These are phyloP conservation scores for Odontothrips loti DNA, from an alignment of 2,888 invertebrate genomes.

Conservation along the genomic window DNA sequence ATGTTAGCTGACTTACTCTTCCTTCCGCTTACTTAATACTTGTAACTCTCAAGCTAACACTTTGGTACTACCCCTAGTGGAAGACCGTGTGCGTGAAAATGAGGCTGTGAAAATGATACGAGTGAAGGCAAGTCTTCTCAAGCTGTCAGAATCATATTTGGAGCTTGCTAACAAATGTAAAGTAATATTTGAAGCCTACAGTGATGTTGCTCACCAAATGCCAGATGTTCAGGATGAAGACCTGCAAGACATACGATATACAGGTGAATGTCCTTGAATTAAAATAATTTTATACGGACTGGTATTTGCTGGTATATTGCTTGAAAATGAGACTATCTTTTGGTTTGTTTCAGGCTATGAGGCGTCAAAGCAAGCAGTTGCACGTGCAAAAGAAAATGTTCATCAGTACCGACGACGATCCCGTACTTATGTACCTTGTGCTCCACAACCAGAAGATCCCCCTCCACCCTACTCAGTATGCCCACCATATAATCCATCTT, in stretches of 20 bases:
- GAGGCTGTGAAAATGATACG: conserved; percentile 52
- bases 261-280: conserved; percentile 31
- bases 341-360: not conserved
- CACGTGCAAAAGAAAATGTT: not conserved
- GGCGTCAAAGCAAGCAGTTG: not conserved
- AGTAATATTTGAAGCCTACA: conserved; percentile 50
- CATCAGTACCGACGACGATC: not conserved
- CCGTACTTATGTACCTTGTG: not conserved
- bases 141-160: conserved; percentile 51
- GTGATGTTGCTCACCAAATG: conserved; percentile 48
- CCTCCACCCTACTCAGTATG: not conserved
- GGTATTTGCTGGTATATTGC: not conserved
- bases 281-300: not conserved
- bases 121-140: conserved; percentile 49
- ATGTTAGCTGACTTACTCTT: conserved; percentile 31
- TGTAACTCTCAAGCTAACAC: not conserved
- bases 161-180: conserved; percentile 49
- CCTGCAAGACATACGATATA: conserved; percentile 48
- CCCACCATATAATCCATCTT: conserved; percentile 6
- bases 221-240: conserved; percentile 50
- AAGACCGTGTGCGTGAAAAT: conserved; percentile 50
- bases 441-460: not conserved
- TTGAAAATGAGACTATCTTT: not conserved
- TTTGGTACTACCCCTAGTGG: conserved; percentile 43
- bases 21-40: not conserved